These are phyloP conservation scores for Prenolepis imparis DNA, from an alignment of 2,888 invertebrate species.

Conservation along the genomic window DNA sequence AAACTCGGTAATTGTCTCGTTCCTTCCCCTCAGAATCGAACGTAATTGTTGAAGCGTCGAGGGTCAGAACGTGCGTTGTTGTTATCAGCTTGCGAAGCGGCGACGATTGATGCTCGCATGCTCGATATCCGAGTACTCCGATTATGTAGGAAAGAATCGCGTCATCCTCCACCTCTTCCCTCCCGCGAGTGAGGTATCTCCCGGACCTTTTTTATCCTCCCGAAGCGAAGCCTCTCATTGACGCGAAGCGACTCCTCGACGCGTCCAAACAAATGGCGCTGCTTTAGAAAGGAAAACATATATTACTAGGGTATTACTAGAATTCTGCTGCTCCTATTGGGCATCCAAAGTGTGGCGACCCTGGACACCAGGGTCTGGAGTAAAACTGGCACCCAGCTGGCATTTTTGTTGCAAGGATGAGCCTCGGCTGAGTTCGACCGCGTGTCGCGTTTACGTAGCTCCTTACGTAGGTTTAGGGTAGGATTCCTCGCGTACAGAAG, in stretches of 20 bases:
- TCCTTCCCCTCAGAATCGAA: not conserved
- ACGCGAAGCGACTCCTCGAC: not conserved
- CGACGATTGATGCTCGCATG: not conserved
- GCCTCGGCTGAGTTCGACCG: not conserved
- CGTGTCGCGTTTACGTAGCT: not conserved
- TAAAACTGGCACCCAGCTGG: not conserved
- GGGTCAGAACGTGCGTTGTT: conserved; percentile 19
- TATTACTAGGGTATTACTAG: no score
- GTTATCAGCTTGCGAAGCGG: conserved; percentile 11
- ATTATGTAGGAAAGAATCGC: conserved; percentile 3
- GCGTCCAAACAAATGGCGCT: conserved; percentile 74
- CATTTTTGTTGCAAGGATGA: not conserved
- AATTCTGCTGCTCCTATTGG: no score
- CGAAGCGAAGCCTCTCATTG: not conserved
- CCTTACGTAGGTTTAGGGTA: not conserved
- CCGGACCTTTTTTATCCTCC: not conserved
- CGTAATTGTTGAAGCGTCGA: conserved; percentile 11
- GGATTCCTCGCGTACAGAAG: not conserved
- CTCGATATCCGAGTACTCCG: not conserved
- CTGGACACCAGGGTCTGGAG: no score
- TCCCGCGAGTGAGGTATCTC: not conserved
- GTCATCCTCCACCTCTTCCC: not conserved
- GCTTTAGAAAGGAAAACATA: not conserved
- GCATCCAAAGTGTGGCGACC: no score
- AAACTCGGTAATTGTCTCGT: not conserved